Percentiles rank a stretch among this genome's conserved stretches.
phyloP scores from a whole-genome alignment of 2,888 invertebrate species.

The Drosophila tanythrix region DNA sequence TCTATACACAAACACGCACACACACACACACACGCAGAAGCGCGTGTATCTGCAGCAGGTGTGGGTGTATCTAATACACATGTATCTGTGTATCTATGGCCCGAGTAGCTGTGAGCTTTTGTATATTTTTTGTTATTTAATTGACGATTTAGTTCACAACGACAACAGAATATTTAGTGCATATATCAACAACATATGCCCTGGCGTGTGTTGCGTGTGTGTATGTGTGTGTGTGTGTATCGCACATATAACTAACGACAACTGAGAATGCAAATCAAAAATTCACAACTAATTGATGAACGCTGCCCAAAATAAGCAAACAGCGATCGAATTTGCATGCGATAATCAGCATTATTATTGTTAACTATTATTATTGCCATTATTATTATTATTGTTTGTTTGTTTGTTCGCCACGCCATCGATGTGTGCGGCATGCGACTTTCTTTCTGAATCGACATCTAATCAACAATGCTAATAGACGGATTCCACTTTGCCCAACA shows the following conservation, averaged over 20 bases:
- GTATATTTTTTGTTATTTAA: conserved; percentile 61
- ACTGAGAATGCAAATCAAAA: conserved; percentile 38
- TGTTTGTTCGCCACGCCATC: neutral
- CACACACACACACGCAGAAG: conserved; percentile 19
- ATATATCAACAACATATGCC: conserved; percentile 38
- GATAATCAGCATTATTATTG: neutral
- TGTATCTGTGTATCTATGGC: conserved; percentile 13
- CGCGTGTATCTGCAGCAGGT: conserved; percentile 24
- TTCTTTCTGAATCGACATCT: neutral
- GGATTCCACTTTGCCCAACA: neutral
- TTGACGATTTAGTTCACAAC: conserved; percentile 73
- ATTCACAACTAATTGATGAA: conserved; percentile 27
- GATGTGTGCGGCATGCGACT: neutral
- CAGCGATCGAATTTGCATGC: conserved; percentile 1
- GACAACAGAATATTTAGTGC: conserved; percentile 41
- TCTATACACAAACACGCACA: conserved; percentile 11
- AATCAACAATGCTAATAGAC: neutral
- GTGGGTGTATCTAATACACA: conserved; percentile 29
- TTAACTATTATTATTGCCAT: neutral
- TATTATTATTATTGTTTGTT: neutral
- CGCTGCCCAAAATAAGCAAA: conserved; percentile 21
- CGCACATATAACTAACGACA: conserved; percentile 12
- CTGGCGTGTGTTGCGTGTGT: conserved; percentile 3
- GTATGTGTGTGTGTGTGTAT: conserved; percentile 4
- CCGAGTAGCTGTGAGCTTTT: conserved; percentile 33